Evolutionary conservation across 2,888 invertebrate genomes (phyloP), one percentile per base, ranked within the genome.

Genomic region (Cataglyphis livida): DNA sequence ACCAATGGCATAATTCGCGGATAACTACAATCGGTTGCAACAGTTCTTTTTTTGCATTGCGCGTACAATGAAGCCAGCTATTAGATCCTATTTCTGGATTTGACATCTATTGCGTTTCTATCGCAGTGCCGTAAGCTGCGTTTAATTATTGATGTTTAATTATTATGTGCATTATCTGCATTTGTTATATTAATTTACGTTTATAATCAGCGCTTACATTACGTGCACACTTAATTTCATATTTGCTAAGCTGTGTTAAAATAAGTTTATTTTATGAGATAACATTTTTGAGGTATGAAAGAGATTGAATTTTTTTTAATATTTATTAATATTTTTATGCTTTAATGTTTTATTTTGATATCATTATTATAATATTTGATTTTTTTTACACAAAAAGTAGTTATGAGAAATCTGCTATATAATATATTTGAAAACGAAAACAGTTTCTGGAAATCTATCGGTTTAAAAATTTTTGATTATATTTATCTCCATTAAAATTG

Each of bases 1-100:
- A 57, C 59, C 59, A 79, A 74, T 59, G 59, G 59, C 44, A 79
- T 79, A 79, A 79, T 79, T 79, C 78, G 59, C 25, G 59, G 59
- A 32, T 74, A 79, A 73, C 74, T 79, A 74, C 78, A 79, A 73
- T n/a, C 68, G 70, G 57, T 59, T 41, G 35, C 15, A 44, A 44
- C 18, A 21, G 35, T 74, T 79, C 59, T 79, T 79, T 51, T n/a
- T n/a, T 79, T 48, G 12, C 59, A 1, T 59, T 25, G 18, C 73
- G 10, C 21, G 12, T 44, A 32, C 59, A 59, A 25, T 73, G n/a
- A 9, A 35, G 32, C 6, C 21, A 38, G 0, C n/a, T 51, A 6
- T 68, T 48, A 7, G 6, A 35, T 48, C 71, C 74, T 12, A 21
- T 32, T 21, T 1, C 57, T 12, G 44, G 32, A 78, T 21, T 59